Evolutionary conservation across 2,113 vertebrate genomes (phyloP), one percentile per base, ranked within the genome.

Genomic region (Ictidomys tridecemlineatus): DNA sequence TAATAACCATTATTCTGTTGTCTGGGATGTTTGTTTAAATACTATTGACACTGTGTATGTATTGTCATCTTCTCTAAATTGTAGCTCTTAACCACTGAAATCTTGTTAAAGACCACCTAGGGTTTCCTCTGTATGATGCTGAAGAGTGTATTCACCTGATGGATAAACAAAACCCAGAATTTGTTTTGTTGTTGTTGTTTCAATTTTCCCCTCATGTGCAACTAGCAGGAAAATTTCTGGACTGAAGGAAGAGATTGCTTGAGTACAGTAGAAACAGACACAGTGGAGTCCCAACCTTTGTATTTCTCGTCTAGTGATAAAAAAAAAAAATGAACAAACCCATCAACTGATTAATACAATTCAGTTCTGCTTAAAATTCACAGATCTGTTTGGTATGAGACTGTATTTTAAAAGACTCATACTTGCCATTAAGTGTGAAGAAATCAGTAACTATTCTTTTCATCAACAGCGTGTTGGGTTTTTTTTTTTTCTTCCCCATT

Each of bases 361-460:
- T 93, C 16, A 94, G 3, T 93, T 98, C 97, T 97, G 89, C 65
- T 97, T 93, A 93, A 96, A 85, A 85, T 92, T 67, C 17, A 8
- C 56, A 7, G 3, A 58, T 91, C 96, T 96, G 92, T 97, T 97
- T 95, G 77, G 85, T 95, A 91, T 67, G 90, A 97, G 96, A 69
- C 94, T 89, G 97, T 94, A 92, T 98, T 95, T 98, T 94, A 94
- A 97, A 97, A 97, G 90, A 96, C 87, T 95, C 91, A 48, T 94
- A 87, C 94, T 96, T 96, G 95, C 96, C 96, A 97, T 98, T 96
- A 97, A 98, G 97, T 98, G 89, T 94, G 90, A 97, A 98, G 97
- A 97, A 97, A 97, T 97, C 97, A 98, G 97, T 95, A 95, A 97
- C 96, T 97, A 98, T 98, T 96, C 97, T 97, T 98, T 97, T 98